Conservation (phyloP, 2,113 vertebrate genomes). For the Edolisoma coerulescens region DNA sequence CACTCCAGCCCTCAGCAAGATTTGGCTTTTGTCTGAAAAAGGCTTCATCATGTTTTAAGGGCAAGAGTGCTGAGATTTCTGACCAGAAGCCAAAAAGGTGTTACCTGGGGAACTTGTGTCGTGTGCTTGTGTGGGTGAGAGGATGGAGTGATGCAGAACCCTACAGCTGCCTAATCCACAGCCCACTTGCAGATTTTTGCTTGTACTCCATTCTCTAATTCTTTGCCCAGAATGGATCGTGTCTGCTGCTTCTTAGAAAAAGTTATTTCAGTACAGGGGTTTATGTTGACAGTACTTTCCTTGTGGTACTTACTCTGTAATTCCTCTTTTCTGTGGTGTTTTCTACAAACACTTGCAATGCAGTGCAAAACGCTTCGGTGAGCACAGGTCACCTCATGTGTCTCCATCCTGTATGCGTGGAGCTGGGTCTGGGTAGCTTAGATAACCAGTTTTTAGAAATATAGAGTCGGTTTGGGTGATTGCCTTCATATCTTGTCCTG, state of each 20-base stretch:
- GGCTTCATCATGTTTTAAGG: not conserved
- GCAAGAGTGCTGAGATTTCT: not conserved
- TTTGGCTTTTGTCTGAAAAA: not conserved
- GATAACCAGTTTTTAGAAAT: not conserved
- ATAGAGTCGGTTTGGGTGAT: not conserved
- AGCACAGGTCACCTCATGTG: not conserved
- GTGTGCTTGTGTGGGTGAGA: not conserved
- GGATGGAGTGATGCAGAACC: not conserved
- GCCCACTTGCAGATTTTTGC: not conserved
- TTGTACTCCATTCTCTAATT: not conserved
- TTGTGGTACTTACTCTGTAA: not conserved
- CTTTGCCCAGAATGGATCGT: not conserved
- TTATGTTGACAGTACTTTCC: not conserved
- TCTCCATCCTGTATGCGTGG: not conserved
- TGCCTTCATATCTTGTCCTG: not conserved
- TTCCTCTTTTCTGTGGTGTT: not conserved
- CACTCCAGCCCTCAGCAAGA: not conserved
- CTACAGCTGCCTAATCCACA: not conserved
- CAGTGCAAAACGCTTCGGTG: not conserved
- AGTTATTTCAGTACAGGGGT: not conserved
- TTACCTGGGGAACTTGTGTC: not conserved
- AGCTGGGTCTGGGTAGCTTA: not conserved
- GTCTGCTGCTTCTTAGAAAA: not conserved
- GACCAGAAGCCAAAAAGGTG: not conserved
- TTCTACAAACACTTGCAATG: not conserved